Evolutionary conservation across 2,113 vertebrate species (phyloP).

Genomic region (Chrysochloris asiatica): DNA sequence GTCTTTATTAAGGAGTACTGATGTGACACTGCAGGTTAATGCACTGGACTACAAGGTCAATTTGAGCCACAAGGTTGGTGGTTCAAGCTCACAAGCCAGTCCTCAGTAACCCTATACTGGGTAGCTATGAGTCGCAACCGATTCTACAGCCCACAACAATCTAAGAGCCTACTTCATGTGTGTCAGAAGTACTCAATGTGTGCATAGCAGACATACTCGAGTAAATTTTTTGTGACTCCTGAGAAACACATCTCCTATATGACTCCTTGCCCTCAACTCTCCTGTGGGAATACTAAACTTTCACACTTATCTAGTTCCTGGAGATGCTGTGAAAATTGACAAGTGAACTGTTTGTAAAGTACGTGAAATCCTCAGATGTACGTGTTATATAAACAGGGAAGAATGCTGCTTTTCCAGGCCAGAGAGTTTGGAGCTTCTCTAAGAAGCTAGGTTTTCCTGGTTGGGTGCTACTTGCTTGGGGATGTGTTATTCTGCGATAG

Average conservation of each 20-base stretch:
- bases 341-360: conserved; percentile 62
- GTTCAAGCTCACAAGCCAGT: no score
- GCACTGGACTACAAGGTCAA: no score
- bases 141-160: no score
- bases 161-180: not conserved
- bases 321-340: conserved; percentile 64
- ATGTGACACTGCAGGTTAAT: no score
- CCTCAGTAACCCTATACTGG: no score
- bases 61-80: no score
- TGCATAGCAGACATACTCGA: no score
- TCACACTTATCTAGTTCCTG: conserved; percentile 48
- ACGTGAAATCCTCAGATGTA: conserved; percentile 45
- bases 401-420: conserved; percentile 25
- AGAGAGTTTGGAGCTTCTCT: not conserved
- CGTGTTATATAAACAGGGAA: conserved; percentile 58
- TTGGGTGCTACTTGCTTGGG: conserved; percentile 41
- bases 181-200: not conserved
- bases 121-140: no score
- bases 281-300: conserved; percentile 56
- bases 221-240: not conserved
- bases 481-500: conserved; percentile 5
- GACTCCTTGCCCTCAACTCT: conserved; percentile 39
- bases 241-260: not conserved
- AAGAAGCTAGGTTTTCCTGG: conserved; percentile 47
- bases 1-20: no score